Evolutionary conservation across 2,113 vertebrate species (phyloP), one percentile per base, ranked within the genome.

Genomic region (Pseudonaja textilis): DNA sequence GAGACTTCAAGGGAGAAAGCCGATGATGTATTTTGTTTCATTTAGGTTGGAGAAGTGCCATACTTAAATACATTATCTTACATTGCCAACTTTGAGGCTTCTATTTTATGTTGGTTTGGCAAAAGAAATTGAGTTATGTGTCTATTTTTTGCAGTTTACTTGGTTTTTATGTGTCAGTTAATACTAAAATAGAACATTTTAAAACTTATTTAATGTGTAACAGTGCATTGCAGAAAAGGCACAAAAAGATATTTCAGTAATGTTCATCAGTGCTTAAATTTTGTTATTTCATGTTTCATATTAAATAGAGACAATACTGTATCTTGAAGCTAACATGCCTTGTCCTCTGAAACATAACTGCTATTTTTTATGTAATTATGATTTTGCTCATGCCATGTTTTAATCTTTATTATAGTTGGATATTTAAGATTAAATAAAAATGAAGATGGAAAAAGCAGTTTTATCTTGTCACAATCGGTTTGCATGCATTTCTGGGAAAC

Each of bases 11-110:
- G 92, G 94, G 95, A 96, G 89, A 25, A 93, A 96, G 95, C 93
- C 93, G 92, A 92, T 93, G 95, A 94, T 95, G 88, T 95, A 93
- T 96, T 95, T 90, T 87, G 93, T 95, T 95, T 95, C 96, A 93
- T 97, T 94, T 91, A 95, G 95, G 93, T 95, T 95, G 90, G 91
- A 97, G 90, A 96, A 95, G 94, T 94, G 93, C 91, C 81, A n/a
- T 92, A 90, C 86, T 94, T 93, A 56, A 93, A 87, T 91, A 29
- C n/a, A n/a, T 45, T 59, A 89, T 87, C 87, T 34, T 22, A 93
- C 92, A 93, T 54, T 88, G 50, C 47, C 88, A 20, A 94, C 91
- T 61, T 94, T 89, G 90, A 55, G 42, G 7, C 91, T 95, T 92
- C 88, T 89, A 16, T 90, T 87, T 69, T 64, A 64, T 56, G 57